Conservation (phyloP, 2,888 invertebrate species). For the Leistus spinibarbis region DNA sequence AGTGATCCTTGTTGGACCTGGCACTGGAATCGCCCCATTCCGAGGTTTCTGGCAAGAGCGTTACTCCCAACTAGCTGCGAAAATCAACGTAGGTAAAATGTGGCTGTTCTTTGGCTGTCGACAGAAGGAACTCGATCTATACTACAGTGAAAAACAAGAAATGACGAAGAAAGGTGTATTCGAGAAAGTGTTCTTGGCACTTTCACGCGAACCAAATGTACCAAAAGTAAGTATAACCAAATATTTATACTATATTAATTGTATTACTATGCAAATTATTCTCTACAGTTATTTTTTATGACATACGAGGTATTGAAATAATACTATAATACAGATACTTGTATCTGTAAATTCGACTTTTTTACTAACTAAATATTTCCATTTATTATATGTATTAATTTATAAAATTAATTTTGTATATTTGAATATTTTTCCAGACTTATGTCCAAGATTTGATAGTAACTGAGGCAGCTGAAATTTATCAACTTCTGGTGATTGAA, state of each 20-base stretch:
- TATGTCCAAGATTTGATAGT: slow-evolving; percentile 92
- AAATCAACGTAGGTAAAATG: slow-evolving; percentile 58
- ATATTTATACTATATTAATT: neutral
- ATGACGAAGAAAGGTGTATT: slow-evolving; percentile 74
- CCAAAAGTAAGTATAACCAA: slow-evolving; percentile 67
- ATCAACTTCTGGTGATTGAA: slow-evolving; percentile 74
- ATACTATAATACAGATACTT: neutral
- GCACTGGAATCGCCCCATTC: slow-evolving; percentile 95
- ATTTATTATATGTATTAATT: too few species aligned
- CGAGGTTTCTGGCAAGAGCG: slow-evolving; percentile 93
- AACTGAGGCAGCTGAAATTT: slow-evolving; percentile 78
- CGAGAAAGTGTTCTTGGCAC: slow-evolving; percentile 79
- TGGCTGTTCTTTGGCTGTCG: slow-evolving; percentile 92
- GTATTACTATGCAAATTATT: too few species aligned
- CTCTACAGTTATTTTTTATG: too few species aligned
- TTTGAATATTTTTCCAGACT: slow-evolving; percentile 64
- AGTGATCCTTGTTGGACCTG: slow-evolving; percentile 86
- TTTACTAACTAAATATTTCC: too few species aligned
- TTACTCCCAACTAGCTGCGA: slow-evolving; percentile 44
- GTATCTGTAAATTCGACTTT: slow-evolving; percentile 13
- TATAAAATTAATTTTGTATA: too few species aligned
- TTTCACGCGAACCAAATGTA: slow-evolving; percentile 77
- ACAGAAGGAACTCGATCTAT: slow-evolving; percentile 78
- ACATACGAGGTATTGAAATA: too few species aligned
- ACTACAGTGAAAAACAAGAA: slow-evolving; percentile 77